phyloP scores from a whole-genome alignment of 2,113 vertebrate genomes.

The Terrapene triunguis region DNA sequence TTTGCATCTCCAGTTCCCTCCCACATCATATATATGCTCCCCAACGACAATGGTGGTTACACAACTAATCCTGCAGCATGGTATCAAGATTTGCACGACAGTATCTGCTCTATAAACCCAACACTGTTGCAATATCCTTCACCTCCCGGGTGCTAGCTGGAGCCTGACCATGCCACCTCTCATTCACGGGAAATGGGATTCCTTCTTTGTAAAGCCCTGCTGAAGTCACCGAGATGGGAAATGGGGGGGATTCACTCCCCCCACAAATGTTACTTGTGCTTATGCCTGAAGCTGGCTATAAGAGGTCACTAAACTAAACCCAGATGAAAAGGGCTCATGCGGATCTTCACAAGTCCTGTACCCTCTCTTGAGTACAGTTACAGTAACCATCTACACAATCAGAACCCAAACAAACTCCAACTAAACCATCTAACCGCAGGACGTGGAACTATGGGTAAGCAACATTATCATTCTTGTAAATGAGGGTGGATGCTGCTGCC shows the following conservation, averaged over 20 bases:
- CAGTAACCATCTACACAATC: too few species aligned
- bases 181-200: not conserved
- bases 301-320: not conserved
- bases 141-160: not conserved
- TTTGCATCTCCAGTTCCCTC: not conserved
- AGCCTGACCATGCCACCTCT: not conserved
- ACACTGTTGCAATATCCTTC: not conserved
- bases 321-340: not conserved
- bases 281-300: not conserved
- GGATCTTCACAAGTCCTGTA: too few species aligned
- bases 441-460: too few species aligned
- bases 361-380: too few species aligned
- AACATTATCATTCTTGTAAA: too few species aligned
- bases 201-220: not conserved
- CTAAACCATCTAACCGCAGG: too few species aligned
- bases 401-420: too few species aligned
- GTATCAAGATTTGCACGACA: not conserved
- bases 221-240: not conserved
- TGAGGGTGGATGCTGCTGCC: too few species aligned
- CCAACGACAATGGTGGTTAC: not conserved
- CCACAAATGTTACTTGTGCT: not conserved
- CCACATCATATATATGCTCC: not conserved
- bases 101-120: not conserved
- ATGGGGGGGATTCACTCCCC: not conserved
- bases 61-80: not conserved